Conservation (phyloP, 30 jellyfish, hydroid and myxozoan genomes). For the Chironex yamaguchii region DNA sequence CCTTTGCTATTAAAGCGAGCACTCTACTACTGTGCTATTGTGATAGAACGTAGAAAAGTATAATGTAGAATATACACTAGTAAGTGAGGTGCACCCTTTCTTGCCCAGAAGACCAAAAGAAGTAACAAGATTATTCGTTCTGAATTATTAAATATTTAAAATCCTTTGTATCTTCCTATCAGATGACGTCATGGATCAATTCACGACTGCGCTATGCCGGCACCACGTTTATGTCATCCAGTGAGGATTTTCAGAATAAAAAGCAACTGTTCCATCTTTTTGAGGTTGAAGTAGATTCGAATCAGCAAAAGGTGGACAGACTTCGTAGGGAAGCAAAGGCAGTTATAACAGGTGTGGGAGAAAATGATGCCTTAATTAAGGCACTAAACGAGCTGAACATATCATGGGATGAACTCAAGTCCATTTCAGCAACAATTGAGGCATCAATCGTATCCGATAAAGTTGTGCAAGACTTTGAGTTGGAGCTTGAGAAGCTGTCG, state of each 20-base stretch:
- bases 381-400: background rate
- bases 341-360: background rate
- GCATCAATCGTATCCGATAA: background rate
- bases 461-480: background rate
- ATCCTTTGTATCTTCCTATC: too few relatives aligned
- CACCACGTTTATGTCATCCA: background rate
- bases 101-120: too few relatives aligned
- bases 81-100: too few relatives aligned
- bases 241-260: slow-evolving; percentile 10
- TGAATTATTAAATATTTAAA: too few relatives aligned
- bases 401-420: slow-evolving; percentile 27
- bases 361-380: slow-evolving; percentile 8
- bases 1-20: too few relatives aligned
- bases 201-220: slow-evolving; percentile 37
- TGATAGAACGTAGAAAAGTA: too few relatives aligned
- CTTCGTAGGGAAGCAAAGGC: background rate
- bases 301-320: slow-evolving; percentile 22
- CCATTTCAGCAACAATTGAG: background rate
- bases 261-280: slow-evolving; percentile 5
- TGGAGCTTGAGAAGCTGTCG: background rate
- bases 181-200: slow-evolving; percentile 46
- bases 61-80: too few relatives aligned
- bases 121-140: too few relatives aligned
- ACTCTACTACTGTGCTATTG: too few relatives aligned
- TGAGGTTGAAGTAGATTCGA: slow-evolving; percentile 37